These are phyloP conservation scores for Mico argentatus DNA, from an alignment of 2,797 vertebrate genomes.

Conservation along the genomic window DNA sequence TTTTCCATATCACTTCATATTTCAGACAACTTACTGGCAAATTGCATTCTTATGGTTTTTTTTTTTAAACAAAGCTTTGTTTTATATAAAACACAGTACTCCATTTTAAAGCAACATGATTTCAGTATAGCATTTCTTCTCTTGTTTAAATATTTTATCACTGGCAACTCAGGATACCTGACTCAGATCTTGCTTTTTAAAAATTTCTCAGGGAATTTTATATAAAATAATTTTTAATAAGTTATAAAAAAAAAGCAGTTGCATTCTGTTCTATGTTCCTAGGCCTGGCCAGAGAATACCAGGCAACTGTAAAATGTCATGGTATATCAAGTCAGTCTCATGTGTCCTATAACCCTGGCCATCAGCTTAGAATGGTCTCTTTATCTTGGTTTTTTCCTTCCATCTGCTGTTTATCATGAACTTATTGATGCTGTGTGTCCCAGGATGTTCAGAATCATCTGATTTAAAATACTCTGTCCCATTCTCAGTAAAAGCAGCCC, in stretches of 20 bases:
- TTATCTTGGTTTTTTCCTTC: not conserved
- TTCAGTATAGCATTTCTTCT: not conserved
- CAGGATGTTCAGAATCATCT: not conserved
- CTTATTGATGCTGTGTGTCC: not conserved
- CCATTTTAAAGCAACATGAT: slow-evolving; percentile 3
- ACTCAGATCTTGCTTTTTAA: not conserved
- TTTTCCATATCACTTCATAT: slow-evolving; percentile 32
- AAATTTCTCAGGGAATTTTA: slow-evolving; percentile 1
- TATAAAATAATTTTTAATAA: not conserved
- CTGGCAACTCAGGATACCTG: not conserved
- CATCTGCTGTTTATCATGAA: not conserved
- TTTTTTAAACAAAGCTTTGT: not conserved
- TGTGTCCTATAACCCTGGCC: not conserved
- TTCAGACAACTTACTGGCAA: not conserved
- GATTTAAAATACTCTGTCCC: not conserved
- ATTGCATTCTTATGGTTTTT: not conserved
- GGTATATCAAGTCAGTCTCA: not conserved
- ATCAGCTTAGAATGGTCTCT: not conserved
- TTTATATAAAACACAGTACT: not conserved
- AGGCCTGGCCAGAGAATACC: not conserved
- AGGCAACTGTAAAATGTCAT: not conserved
- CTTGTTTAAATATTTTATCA: not conserved
- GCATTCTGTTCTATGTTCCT: not conserved
- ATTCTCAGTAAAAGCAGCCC: not conserved
- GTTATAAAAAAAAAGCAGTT: not conserved